Conservation (phyloP, 2,888 invertebrate species). For the Embidobia sp. region DNA sequence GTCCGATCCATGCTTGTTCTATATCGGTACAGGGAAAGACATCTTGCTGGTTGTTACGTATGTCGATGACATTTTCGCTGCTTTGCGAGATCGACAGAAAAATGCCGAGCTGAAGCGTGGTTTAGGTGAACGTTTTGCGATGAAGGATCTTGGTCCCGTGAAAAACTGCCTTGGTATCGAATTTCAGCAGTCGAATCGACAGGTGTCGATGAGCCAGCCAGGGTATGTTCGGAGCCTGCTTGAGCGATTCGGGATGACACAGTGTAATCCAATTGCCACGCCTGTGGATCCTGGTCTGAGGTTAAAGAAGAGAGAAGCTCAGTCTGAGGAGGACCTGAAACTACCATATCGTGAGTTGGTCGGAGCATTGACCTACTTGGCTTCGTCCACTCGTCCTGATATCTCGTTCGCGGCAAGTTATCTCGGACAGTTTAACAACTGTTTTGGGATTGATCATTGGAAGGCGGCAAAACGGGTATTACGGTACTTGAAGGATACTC, state of each 20-base stretch:
- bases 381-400: constrained; percentile 1
- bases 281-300: constrained; percentile 29
- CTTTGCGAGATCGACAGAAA: not conserved
- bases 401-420: constrained; percentile 38
- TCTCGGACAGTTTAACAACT: constrained; percentile 50
- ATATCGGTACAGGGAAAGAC: not conserved
- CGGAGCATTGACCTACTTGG: constrained; percentile 1
- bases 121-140: not conserved
- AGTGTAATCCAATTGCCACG: constrained; percentile 16
- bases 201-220: not conserved
- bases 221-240: constrained; percentile 14
- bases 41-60: not conserved
- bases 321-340: not conserved
- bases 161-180: constrained; percentile 7
- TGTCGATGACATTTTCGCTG: constrained; percentile 4
- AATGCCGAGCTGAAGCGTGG: not conserved
- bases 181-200: not conserved
- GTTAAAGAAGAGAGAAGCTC: constrained; percentile 12
- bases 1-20: not conserved
- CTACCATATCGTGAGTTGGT: not conserved
- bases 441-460: constrained; percentile 24
- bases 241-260: constrained; percentile 2
- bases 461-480: constrained; percentile 62
- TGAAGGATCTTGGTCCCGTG: constrained; percentile 3
- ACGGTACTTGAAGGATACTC: constrained; percentile 70